Percentiles rank a stretch among this genome's conserved stretches.
These are phyloP conservation scores for Pelochelys cantorii DNA, from an alignment of 2,797 vertebrate genomes.

Conservation along the genomic window DNA sequence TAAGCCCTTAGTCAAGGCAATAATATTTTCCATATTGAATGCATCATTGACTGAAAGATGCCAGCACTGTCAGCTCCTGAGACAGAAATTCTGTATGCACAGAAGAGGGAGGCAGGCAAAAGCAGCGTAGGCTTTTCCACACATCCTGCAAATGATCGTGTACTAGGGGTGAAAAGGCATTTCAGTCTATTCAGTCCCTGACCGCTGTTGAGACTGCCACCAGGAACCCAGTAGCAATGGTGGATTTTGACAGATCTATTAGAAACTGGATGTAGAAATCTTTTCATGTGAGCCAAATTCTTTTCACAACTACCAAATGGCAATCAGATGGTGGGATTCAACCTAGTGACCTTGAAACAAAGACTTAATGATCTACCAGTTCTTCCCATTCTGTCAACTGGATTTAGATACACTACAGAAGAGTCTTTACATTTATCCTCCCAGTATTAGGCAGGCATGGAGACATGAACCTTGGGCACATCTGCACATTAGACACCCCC, in stretches of 20 bases:
- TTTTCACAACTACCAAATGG: neutral
- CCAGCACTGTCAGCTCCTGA: neutral
- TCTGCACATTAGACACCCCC: neutral
- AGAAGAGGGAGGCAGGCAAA: neutral
- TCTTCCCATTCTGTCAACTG: neutral
- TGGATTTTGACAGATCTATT: conserved; percentile 1
- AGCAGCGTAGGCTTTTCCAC: fast-evolving
- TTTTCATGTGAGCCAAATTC: neutral
- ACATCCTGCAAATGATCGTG: neutral
- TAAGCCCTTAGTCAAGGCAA: neutral
- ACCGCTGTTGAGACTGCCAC: neutral
- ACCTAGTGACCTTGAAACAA: neutral
- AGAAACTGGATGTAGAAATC: neutral
- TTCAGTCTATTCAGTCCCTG: neutral
- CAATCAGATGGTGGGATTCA: neutral
- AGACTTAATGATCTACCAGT: neutral
- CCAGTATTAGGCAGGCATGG: neutral
- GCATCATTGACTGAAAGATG: neutral
- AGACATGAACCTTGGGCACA: neutral
- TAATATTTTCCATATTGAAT: neutral
- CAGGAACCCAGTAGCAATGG: conserved; percentile 43
- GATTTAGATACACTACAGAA: neutral
- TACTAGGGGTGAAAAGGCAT: neutral
- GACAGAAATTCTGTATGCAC: fast-evolving
- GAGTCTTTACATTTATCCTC: neutral